These are phyloP conservation scores for Rhincodon typus DNA, from an alignment of 2,797 vertebrate species.

Conservation along the genomic window DNA sequence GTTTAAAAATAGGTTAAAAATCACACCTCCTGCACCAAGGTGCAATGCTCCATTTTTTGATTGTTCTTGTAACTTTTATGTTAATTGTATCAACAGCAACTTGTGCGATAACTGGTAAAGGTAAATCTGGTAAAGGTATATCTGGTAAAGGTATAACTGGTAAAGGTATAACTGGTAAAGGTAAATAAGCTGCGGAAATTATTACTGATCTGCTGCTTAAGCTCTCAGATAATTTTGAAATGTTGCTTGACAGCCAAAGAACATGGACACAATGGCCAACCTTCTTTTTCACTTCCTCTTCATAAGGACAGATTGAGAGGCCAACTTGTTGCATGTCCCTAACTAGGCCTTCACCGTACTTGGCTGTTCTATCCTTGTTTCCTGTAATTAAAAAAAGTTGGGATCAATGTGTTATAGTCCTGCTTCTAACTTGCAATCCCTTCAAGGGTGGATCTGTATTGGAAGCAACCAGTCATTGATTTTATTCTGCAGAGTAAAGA, in stretches of 20 bases:
- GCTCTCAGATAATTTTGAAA: not conserved
- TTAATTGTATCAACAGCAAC: no score
- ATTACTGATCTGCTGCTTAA: not conserved
- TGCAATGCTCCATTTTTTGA: no score
- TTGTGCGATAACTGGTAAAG: not conserved
- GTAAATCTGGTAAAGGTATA: not conserved
- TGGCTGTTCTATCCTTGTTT: not conserved
- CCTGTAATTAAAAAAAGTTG: not conserved
- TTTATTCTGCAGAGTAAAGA: not conserved
- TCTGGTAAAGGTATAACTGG: not conserved
- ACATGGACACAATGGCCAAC: not conserved
- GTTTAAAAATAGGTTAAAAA: no score
- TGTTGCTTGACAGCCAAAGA: not conserved
- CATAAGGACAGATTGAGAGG: not conserved
- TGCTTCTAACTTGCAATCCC: not conserved
- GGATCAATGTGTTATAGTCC: not conserved
- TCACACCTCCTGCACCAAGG: no score
- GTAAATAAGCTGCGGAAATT: not conserved
- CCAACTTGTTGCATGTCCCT: not conserved
- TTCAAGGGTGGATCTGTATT: not conserved
- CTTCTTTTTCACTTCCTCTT: not conserved
- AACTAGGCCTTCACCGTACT: not conserved
- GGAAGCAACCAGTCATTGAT: not conserved
- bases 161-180: not conserved
- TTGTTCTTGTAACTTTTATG: not conserved